Base-by-base conservation (phyloP, 2,113 vertebrate species). In the Shinisaurus crocodilurus region DNA sequence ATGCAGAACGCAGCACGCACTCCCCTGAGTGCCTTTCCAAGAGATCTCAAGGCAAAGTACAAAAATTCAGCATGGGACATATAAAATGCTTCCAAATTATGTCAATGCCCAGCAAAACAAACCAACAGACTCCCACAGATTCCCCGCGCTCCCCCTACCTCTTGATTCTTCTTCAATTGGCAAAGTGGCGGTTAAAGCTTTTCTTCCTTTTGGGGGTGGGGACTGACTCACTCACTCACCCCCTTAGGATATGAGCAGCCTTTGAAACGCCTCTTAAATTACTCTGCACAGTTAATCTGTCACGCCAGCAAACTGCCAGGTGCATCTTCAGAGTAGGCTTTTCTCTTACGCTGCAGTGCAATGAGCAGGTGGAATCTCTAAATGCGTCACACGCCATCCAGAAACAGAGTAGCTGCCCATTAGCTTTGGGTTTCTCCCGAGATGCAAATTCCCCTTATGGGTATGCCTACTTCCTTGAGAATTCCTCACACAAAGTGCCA, bases 231-330 rank as follows among this genome's bases (percentile, higher is more conserved):
- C 91, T 95, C 94, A 96, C 76, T 85, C 29, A 0, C 50, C 92
- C 94, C 94, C 95, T 95, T 91, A 16, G 95, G 93, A 92, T 23
- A 95, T 89, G 93, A 92, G 93, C 94, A 94, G 93, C 15, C 0
- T 92, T 80, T 92, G 91, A 90, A 92, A 91, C 67, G 76, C 43
- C 79, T 84, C 50, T n/a, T 84, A 90, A 92, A 77, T 93, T 88
- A 72, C 85, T 74, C 81, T 2, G 0, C 90, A 76, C 91, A 92
- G 87, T 91, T 90, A 94, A 94, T 63, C 94, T 87, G 92, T 91
- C 92, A 84, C 77, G 82, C 88, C 94, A 90, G 12, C 9, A 1
- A 37, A 48, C 13, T 57, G 0, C 88, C 65, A 70, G 77, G 57
- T 81, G 3, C 0, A 20, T 92, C 32, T 40, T 82, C 5, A 85